Percentiles rank a stretch among this genome's conserved stretches.
Conservation (phyloP, 92 coral and sea anemone genomes). For the Palythoa grandiflora region DNA sequence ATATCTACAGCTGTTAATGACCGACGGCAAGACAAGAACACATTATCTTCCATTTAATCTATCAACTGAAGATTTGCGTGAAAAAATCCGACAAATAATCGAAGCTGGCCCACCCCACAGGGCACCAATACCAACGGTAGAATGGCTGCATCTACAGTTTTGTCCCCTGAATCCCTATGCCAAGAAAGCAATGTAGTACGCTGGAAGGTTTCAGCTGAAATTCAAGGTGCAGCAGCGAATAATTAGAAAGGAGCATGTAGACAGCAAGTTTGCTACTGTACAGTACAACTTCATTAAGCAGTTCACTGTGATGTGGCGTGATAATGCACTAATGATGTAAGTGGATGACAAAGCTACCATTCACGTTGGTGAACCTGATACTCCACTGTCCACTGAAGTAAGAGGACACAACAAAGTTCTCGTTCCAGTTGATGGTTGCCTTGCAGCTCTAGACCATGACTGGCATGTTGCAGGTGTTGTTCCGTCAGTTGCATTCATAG, state of each 20-base stretch:
- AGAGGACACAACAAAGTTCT: too few species aligned
- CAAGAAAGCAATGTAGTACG: slow-evolving; percentile 11
- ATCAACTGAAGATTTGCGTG: background rate
- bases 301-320: slow-evolving; percentile 25
- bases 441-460: too few species aligned
- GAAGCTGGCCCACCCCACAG: background rate
- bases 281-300: slow-evolving; percentile 34
- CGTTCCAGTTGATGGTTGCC: too few species aligned
- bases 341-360: slow-evolving; percentile 27
- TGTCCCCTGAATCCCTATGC: slow-evolving; percentile 3
- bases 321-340: slow-evolving; percentile 8
- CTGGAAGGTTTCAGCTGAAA: slow-evolving; percentile 36
- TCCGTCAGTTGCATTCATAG: too few species aligned
- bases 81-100: background rate
- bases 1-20: slow-evolving; percentile 5
- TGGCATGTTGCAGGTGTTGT: too few species aligned
- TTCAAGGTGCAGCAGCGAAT: slow-evolving; percentile 1
- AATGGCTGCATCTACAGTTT: background rate
- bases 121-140: background rate
- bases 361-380: slow-evolving; percentile 34
- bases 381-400: too few species aligned
- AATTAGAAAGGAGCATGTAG: slow-evolving; percentile 7
- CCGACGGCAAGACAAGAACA: slow-evolving; percentile 5
- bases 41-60: slow-evolving; percentile 12
- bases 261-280: slow-evolving; percentile 16